Base-by-base conservation (phyloP, 2,797 vertebrate genomes). In the Paguma larvata region DNA sequence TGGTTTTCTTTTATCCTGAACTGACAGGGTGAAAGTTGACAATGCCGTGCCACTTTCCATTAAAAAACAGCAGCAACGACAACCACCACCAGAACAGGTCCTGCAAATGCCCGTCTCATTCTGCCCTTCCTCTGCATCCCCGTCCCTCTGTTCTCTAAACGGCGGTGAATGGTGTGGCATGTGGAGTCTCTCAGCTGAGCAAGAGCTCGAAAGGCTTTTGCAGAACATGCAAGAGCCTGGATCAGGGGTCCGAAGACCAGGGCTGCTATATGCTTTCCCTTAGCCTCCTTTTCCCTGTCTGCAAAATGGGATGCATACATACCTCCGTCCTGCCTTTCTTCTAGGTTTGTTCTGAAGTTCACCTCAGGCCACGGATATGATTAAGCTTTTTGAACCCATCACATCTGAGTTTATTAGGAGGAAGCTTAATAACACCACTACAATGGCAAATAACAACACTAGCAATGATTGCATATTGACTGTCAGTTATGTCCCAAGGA, bases 401-500 rank as follows among this genome's bases (percentile, higher is more conserved):
- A 44, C 19, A 15, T 27, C 72, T 68, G 79, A 46, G 44, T 41
- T 87, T 86, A 34, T 53, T 5, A 44, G 30, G 3, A 38, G 2
- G 4, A 53, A 70, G 25, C 44, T 63, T 72, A 83, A 19, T 67
- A 68, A 62, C 67, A 34, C n/a, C 46, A 11, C 59, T 21, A 0
- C 10, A 18, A 46, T 8, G 41, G 77, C n/a, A 51, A 79, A 62
- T 41, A n/a, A 6, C 30, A 16, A 56, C 7, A 10, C 38, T 4
- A 41, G 70, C 38, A 32, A 38, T 12, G 15, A 13, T 4, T 3
- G 8, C 6, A 1, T 13, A 4, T 38, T 11, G 65, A 82, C 15
- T 1, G 0, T 59, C 5, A 23, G 0, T 68, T 12, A 41, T 7
- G 46, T 30, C 41, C 53, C 38, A 25, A 56, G 32, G 12, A 1